phyloP scores from a whole-genome alignment of 2,888 invertebrate genomes.

The Orthosia gracilis region DNA sequence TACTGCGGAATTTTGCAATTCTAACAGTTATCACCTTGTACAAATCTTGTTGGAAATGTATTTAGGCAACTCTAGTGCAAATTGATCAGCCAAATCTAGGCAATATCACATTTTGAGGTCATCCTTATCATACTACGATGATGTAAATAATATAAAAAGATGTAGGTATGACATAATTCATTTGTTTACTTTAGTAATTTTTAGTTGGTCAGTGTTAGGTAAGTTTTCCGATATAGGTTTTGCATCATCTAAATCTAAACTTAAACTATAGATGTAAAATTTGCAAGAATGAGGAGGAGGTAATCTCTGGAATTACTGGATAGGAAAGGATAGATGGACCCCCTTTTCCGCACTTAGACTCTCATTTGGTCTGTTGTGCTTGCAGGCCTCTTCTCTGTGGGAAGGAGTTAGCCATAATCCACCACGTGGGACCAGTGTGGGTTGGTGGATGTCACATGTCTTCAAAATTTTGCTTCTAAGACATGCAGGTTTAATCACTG shows the following conservation, averaged over 20 bases:
- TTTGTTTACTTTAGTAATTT: constrained; percentile 31
- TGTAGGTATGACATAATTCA: constrained; percentile 56
- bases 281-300: no score
- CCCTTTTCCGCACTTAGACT: no score
- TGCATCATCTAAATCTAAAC: background rate
- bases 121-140: constrained; percentile 53
- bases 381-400: no score
- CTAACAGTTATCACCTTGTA: background rate
- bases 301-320: no score
- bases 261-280: no score
- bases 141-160: constrained; percentile 53
- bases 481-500: no score
- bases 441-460: no score
- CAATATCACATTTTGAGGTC: constrained; percentile 49
- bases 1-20: background rate
- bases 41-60: constrained; percentile 6
- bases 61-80: constrained; percentile 28
- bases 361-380: no score
- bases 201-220: constrained; percentile 16
- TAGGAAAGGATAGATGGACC: no score
- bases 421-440: no score
- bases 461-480: no score
- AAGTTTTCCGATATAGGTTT: background rate
- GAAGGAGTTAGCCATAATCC: no score
- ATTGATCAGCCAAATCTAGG: constrained; percentile 34